Base-by-base conservation (phyloP, 2,797 vertebrate species). In the Buceros bicornis region DNA sequence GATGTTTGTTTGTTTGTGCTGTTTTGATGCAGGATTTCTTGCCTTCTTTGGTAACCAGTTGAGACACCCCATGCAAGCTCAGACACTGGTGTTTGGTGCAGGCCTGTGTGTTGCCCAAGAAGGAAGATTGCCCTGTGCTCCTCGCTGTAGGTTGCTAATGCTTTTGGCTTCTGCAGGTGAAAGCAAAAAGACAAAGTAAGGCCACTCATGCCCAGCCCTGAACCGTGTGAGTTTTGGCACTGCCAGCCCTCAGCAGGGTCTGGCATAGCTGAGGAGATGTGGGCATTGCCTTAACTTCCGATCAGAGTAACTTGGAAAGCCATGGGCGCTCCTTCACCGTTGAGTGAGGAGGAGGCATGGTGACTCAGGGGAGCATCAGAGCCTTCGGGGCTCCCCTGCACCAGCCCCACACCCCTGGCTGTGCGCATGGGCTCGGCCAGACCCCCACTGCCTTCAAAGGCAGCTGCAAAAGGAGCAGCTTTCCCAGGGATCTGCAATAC, bases 41-140 rank as follows among this genome's bases (percentile, higher is more conserved):
- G 5, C 40, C 60, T n/a, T 20, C 91, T 87, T 92, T 73, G 60
- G 58, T 50, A 89, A 42, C 25, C 14, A 13, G 77, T 33, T 93
- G 88, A 96, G 67, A 76, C 92, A 89, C 3, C 14, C 35, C 10
- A 2, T 70, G 54, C 93, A 87, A 89, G 95, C 93, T 96, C 92
- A 96, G 92, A 21, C 94, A 89, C 42, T 0, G 2, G 62, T 2
- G 10, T 26, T 83, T 71, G 80, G 57, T 78, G 73, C 3, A n/a
- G 76, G 22, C 33, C 87, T 96, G 78, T 20, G 20, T 0, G 4
- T 84, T 97, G 90, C 92, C 82, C 90, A 89, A 90, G 93, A 60
- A 60, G 42, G 62, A n/a, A 60, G 48, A 11, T 61, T 82, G 71
- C 56, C 73, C 73, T 20, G 25, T 22, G 61, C 64, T 82, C 71